Base-by-base conservation (phyloP, 2,113 vertebrate species). In the Spea bombifrons region DNA sequence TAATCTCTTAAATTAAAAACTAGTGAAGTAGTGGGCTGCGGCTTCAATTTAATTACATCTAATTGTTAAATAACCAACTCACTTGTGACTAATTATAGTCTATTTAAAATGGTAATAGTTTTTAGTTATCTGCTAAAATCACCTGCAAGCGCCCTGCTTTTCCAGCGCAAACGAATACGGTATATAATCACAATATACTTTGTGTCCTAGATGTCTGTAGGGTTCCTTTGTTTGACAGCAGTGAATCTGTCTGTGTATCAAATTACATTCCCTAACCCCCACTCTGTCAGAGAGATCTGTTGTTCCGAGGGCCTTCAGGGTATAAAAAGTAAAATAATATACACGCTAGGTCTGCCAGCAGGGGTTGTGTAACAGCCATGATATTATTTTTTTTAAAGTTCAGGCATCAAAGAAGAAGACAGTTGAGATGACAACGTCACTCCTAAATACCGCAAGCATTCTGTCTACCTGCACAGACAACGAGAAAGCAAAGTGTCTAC, bases 31-130 rank as follows among this genome's bases (percentile, higher is more conserved):
- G 70, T 59, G 61, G 71, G 50, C 50, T 73, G 43, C 17, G 15
- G 43, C 17, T 73, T 52, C 48, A 53, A 55, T 72, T 50, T 65
- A 78, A 78, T 78, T 79, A 72, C 48, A 59, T 66, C 44, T 66
- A 79, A 79, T 52, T 73, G 77, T 79, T 73, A 55, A 79, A 73
- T 80, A 80, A 80, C 64, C 16, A 80, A 48, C 52, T 68, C 46
- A 68, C 61, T 80, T 80, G 76, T 68, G 52, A 71, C 71, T 73
- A 80, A 80, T 80, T 80, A 68, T 68, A 10, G 43, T 45, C 52
- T 66, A 74, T 80, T 80, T 65, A 68, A 30, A 52, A 80, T 80
- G 78, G 71, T 67, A 74, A 80, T 80, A 48, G 43, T 66, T 74
- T 71, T 80, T 65, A 61, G 63, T 47, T 52, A 43, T 71, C 44